These are phyloP conservation scores for Heliconius hewitsoni DNA, from an alignment of 1,140 invertebrate genomes.

Conservation along the genomic window DNA sequence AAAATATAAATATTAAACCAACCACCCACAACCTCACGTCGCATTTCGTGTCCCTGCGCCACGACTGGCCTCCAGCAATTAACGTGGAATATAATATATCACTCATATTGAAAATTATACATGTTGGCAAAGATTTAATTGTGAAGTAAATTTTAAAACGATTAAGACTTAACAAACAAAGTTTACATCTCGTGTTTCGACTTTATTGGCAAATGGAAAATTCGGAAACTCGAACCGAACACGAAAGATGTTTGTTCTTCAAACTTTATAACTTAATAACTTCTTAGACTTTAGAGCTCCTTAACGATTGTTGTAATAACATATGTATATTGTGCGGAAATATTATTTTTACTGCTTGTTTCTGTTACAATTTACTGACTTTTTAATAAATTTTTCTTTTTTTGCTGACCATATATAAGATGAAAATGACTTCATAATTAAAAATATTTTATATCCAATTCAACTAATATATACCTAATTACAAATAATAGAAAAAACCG, in stretches of 20 bases:
- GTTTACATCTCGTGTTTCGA: constrained; percentile 28
- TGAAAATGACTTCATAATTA: no score
- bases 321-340: neutral
- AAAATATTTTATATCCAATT: no score
- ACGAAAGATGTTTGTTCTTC: constrained; percentile 26
- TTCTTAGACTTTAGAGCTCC: constrained; percentile 22
- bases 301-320: constrained; percentile 24
- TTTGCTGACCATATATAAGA: no score
- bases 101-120: neutral
- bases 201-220: constrained; percentile 31
- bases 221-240: constrained; percentile 27
- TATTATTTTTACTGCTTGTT: neutral
- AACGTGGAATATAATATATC: neutral
- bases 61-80: no score
- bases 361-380: no score
- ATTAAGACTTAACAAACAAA: constrained; percentile 24
- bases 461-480: no score
- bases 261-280: constrained; percentile 30
- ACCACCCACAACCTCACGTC: no score
- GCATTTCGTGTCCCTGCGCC: no score
- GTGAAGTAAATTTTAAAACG: constrained; percentile 17
- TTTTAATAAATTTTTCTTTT: no score
- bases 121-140: constrained; percentile 15
- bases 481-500: no score
- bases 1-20: no score